A percentile compares a stretch with the other conserved stretches of the same genome.
These are phyloP conservation scores for Drosophila neutralis DNA, from an alignment of 2,888 invertebrate species.

Conservation along the genomic window DNA sequence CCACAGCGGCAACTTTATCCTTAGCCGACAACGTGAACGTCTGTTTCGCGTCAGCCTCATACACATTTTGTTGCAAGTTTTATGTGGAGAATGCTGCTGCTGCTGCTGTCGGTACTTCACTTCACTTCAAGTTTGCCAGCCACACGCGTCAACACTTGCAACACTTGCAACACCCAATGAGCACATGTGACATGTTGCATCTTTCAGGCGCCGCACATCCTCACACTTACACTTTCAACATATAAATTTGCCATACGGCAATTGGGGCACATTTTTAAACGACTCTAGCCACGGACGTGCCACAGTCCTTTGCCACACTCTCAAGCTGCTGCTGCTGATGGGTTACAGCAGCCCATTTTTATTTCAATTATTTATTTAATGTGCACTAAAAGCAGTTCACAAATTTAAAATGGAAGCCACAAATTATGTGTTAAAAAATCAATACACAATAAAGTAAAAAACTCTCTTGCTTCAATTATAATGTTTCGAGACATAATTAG, in stretches of 20 bases:
- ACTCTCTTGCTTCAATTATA: too few species aligned
- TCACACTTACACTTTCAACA: conserved; percentile 27
- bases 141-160: conserved; percentile 57
- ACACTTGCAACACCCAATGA: conserved; percentile 32
- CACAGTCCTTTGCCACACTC: conserved; percentile 20
- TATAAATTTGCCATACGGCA: conserved; percentile 58
- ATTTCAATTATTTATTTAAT: neutral
- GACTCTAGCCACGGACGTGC: conserved; percentile 24
- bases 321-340: conserved; percentile 17
- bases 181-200: conserved; percentile 57
- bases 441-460: neutral
- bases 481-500: neutral
- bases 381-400: neutral
- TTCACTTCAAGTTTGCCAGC: conserved; percentile 11
- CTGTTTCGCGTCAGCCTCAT: conserved; percentile 59
- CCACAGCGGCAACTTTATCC: conserved; percentile 70
- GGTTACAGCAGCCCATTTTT: conserved; percentile 14
- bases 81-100: conserved; percentile 45
- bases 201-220: conserved; percentile 52
- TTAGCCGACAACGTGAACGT: conserved; percentile 55
- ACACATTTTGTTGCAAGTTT: conserved; percentile 68
- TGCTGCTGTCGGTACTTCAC: neutral
- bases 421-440: neutral
- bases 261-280: conserved; percentile 59
- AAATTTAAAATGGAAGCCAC: neutral